Evolutionary conservation across 2,797 vertebrate genomes (phyloP), one percentile per base, ranked within the genome.

Genomic region (Rhyacichthys aspro): DNA sequence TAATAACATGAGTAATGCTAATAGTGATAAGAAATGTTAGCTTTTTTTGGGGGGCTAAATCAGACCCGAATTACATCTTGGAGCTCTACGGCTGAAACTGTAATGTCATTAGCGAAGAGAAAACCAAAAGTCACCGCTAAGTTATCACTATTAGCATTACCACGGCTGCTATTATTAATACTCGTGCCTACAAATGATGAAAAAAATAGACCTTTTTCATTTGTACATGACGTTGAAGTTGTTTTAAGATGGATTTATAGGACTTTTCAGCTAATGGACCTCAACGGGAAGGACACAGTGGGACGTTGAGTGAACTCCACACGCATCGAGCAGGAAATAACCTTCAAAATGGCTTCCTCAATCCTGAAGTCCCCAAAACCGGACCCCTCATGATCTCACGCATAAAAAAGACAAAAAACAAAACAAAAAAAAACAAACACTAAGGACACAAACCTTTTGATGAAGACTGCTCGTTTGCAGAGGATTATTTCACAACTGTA

Each of bases 401-500:
- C 72, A 64, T 73, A 2, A 23, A 23, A 23, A 28, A 28, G 3
- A n/a, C n/a, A n/a, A 28, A 28, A 28, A 28, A 28, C 23, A 5
- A 28, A 3, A 28, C 4, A 28, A 28, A 28, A 28, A 2, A 1
- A 28, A 28, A 2, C 4, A 28, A 28, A 28, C 23, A 28, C 3
- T 80, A 76, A 70, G 79, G 74, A 82, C 82, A 68, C 76, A 78
- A 87, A 60, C 82, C 67, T 71, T 85, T 81, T 82, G 82, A 78
- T 48, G 85, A 78, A 77, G 78, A 77, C 76, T 76, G 74, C 81
- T 76, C 72, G 63, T 86, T 84, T 78, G 75, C 82, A 77, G 81
- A 77, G 86, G 89, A 91, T 88, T 88, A 90, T 86, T 82, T 75
- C 78, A 85, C 85, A 82, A 63, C 85, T 84, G 84, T 81, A 67